Conservation (phyloP, 2,797 vertebrate genomes). For the Sebastolobus altivelis region DNA sequence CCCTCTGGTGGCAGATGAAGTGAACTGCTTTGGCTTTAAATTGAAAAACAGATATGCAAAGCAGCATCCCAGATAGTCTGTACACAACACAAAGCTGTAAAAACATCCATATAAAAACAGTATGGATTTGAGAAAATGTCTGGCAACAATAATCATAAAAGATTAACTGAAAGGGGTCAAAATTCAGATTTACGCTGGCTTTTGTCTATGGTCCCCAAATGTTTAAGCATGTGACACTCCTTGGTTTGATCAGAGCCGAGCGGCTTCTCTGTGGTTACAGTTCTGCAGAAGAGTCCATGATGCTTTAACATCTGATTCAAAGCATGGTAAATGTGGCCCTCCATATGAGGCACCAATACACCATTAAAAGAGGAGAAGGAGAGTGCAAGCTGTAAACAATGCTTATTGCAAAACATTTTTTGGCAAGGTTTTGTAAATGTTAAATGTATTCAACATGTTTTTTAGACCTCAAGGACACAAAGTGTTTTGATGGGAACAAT, state of each 20-base stretch:
- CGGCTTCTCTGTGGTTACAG: slow-evolving; percentile 10
- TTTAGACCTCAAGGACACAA: slow-evolving; percentile 8
- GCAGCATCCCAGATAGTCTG: neutral
- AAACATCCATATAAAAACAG: neutral
- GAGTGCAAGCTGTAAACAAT: slow-evolving; percentile 19
- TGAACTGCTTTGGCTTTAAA: slow-evolving; percentile 13
- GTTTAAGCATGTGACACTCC: neutral
- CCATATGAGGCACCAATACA: slow-evolving; percentile 8
- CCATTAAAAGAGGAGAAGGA: neutral
- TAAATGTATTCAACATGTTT: slow-evolving; percentile 37
- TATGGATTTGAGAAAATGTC: neutral
- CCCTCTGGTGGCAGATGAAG: slow-evolving; percentile 52
- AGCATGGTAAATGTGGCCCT: slow-evolving; percentile 4
- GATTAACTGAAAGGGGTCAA: neutral
- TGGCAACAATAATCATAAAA: neutral
- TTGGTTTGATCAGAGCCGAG: slow-evolving; percentile 2
- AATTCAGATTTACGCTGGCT: neutral
- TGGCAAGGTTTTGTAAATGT: neutral
- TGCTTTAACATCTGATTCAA: slow-evolving; percentile 27
- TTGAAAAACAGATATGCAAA: neutral
- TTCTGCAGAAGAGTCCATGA: neutral
- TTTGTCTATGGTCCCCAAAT: neutral
- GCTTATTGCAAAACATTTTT: neutral
- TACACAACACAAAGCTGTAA: neutral
- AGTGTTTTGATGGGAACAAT: slow-evolving; percentile 1